Conservation (phyloP, 2,888 invertebrate species). For the Chelonus formosanus region DNA sequence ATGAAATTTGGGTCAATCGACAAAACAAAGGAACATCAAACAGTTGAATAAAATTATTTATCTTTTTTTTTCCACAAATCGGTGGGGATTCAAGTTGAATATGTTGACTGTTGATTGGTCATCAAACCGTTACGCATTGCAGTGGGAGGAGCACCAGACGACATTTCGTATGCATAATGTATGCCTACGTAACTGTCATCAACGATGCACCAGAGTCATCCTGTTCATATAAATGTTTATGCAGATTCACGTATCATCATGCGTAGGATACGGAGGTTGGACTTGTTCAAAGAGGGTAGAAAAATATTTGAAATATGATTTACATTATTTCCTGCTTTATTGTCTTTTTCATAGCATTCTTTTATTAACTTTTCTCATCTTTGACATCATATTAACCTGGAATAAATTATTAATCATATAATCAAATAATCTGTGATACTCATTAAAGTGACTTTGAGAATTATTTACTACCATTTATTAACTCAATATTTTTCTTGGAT, state of each 20-base stretch:
- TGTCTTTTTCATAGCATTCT: background rate
- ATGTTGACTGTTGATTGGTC: constrained; percentile 46
- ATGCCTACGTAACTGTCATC: constrained; percentile 46
- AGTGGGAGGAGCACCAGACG: constrained; percentile 56
- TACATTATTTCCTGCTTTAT: constrained; percentile 9
- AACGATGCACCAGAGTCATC: constrained; percentile 42
- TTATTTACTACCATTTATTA: too few species aligned
- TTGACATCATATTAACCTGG: too few species aligned
- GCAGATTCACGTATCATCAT: constrained; percentile 5
- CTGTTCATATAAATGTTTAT: constrained; percentile 29
- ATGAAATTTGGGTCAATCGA: constrained; percentile 17
- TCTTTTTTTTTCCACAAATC: too few species aligned
- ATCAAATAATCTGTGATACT: background rate
- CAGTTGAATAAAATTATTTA: background rate
- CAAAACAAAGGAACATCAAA: constrained; percentile 14
- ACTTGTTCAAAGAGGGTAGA: constrained; percentile 1
- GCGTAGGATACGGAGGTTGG: constrained; percentile 8
- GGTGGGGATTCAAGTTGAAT: too few species aligned
- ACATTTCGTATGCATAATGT: constrained; percentile 41
- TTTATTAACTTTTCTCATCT: too few species aligned
- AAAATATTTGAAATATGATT: constrained; percentile 1
- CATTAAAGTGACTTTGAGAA: background rate
- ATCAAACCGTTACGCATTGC: constrained; percentile 46
- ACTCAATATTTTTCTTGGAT: too few species aligned
- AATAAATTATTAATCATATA: background rate